Conservation (phyloP, 2,113 vertebrate genomes). For the Vanacampus margaritifer region DNA sequence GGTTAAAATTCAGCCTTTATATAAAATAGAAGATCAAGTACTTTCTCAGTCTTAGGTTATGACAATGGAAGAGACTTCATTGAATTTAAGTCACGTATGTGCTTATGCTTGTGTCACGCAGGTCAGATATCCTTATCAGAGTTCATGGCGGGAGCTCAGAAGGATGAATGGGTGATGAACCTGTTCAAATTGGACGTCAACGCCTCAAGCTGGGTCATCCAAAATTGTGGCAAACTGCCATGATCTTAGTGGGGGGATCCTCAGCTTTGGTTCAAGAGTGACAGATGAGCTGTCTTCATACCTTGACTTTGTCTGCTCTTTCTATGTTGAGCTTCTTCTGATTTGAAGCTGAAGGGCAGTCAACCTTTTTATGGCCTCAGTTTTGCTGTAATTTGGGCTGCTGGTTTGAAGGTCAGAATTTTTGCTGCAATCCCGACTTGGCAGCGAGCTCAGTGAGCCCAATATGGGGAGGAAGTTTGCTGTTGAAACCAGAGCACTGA, state of each 20-base stretch:
- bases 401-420: background rate
- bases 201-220: conserved; percentile 59
- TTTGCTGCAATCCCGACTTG: background rate
- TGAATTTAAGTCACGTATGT: too few relatives aligned
- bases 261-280: background rate
- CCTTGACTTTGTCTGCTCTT: background rate
- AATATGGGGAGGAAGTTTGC: background rate
- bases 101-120: conserved; percentile 27
- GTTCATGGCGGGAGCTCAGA: conserved; percentile 71
- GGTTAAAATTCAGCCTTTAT: too few relatives aligned
- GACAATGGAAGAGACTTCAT: background rate
- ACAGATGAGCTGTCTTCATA: background rate
- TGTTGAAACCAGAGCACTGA: background rate
- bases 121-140: conserved; percentile 68
- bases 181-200: conserved; percentile 67
- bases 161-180: conserved; percentile 69
- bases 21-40: too few relatives aligned
- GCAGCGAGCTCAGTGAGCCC: background rate
- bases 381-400: background rate
- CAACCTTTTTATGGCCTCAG: background rate
- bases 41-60: background rate
- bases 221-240: conserved; percentile 34
- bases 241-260: background rate
- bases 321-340: conserved; percentile 2
- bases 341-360: background rate